A percentile compares a stretch with the other conserved stretches of the same genome.
phyloP scores from a whole-genome alignment of 2,113 vertebrate genomes.

The Antechinus stuartii region DNA sequence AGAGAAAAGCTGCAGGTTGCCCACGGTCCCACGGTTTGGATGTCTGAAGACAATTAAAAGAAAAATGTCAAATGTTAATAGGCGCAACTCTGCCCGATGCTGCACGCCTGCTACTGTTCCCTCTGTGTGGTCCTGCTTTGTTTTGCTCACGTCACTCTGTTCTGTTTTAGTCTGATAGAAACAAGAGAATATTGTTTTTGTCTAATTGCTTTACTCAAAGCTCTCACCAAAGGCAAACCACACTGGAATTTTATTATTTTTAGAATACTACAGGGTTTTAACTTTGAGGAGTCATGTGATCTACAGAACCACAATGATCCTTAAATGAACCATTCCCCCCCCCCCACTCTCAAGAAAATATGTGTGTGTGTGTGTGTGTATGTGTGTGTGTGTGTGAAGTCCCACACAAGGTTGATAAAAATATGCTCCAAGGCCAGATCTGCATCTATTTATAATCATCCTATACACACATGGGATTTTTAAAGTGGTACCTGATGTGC shows the following conservation, averaged over 20 bases:
- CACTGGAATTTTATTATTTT: slow-evolving; percentile 65
- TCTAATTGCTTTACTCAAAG: slow-evolving; percentile 46
- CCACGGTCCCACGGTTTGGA: slow-evolving; percentile 53
- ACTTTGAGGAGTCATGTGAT: slow-evolving; percentile 54
- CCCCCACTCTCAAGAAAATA: slow-evolving; percentile 70
- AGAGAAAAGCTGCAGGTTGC: slow-evolving; percentile 44
- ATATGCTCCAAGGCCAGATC: slow-evolving; percentile 68
- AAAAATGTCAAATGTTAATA: slow-evolving; percentile 29
- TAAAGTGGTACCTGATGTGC: slow-evolving; percentile 65
- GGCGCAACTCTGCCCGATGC: slow-evolving; percentile 5
- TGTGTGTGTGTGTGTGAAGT: slow-evolving; percentile 41
- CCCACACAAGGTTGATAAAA: slow-evolving; percentile 69
- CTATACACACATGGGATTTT: slow-evolving; percentile 70
- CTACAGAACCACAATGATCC: slow-evolving; percentile 66
- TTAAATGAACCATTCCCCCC: slow-evolving; percentile 73
- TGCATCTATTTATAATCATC: slow-evolving; percentile 64
- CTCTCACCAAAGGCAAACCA: slow-evolving; percentile 57
- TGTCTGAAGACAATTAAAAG: slow-evolving; percentile 55
- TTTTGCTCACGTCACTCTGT: slow-evolving; percentile 4
- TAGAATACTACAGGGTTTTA: slow-evolving; percentile 29
- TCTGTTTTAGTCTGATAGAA: slow-evolving; percentile 12
- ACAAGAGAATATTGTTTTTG: slow-evolving; percentile 14
- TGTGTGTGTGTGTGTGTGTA: slow-evolving; percentile 65
- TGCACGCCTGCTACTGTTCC: neutral
- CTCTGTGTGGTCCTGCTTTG: neutral